Conservation (phyloP, 2,113 vertebrate genomes). For the Forbesichthys papilliferus region DNA sequence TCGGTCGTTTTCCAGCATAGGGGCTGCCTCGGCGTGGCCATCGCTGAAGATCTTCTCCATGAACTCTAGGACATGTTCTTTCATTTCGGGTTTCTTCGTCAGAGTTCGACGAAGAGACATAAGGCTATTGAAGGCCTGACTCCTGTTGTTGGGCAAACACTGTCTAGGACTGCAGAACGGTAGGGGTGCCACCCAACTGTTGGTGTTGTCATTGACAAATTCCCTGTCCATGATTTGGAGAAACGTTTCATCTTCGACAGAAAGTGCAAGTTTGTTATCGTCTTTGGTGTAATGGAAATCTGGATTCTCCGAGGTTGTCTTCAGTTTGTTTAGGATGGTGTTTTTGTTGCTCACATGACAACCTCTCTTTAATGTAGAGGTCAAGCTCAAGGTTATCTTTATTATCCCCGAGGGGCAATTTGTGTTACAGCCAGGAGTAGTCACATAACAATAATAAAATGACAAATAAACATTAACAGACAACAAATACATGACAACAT, state of each 20-base stretch:
- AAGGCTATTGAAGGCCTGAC: conserved; percentile 6
- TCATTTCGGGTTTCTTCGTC: conserved; percentile 14
- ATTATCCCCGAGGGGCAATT: no score
- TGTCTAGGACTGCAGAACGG: conserved; percentile 17
- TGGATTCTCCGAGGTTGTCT: not conserved
- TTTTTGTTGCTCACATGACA: not conserved
- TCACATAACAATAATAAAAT: no score
- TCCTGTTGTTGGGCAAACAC: conserved; percentile 19
- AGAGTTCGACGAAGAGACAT: not conserved
- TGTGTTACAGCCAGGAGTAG: no score
- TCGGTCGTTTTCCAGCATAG: not conserved
- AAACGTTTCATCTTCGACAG: conserved; percentile 8
- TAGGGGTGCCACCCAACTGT: conserved; percentile 30
- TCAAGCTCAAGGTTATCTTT: no score
- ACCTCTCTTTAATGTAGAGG: not conserved
- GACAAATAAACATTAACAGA: no score
- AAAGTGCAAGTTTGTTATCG: conserved; percentile 11
- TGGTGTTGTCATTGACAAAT: conserved; percentile 3
- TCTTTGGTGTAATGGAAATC: not conserved
- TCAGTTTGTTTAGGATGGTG: not conserved
- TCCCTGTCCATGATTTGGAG: conserved; percentile 4
- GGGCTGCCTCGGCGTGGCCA: conserved; percentile 6
- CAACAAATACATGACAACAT: no score
- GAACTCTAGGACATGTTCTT: conserved; percentile 9
- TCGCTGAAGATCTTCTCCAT: conserved; percentile 6